These are phyloP conservation scores for Frankliniella intonsa DNA, from an alignment of 2,888 invertebrate species.

Conservation along the genomic window DNA sequence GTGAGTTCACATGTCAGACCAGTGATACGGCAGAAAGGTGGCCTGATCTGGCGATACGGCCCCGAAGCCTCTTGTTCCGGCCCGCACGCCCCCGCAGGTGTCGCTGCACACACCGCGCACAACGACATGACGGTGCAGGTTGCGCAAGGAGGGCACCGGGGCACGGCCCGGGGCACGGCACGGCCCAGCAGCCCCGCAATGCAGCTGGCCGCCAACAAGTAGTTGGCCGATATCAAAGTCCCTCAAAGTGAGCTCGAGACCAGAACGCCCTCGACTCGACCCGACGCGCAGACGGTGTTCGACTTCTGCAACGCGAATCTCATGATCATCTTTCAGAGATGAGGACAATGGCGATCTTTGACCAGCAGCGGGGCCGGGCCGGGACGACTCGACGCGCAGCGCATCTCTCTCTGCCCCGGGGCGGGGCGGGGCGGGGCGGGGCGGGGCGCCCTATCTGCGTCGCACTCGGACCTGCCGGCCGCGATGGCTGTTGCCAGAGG, in stretches of 20 bases:
- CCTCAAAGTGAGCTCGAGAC: neutral
- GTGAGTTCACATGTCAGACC: too few relatives aligned
- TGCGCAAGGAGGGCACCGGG: too few relatives aligned
- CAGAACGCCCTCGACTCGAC: neutral
- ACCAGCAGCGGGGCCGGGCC: neutral
- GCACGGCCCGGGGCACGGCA: too few relatives aligned
- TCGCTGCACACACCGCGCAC: too few relatives aligned
- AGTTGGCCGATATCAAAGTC: neutral
- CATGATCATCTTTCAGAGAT: conserved; percentile 8
- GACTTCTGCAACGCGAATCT: neutral
- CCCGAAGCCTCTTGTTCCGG: too few relatives aligned
- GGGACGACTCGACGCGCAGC: neutral
- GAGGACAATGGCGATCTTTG: conserved; percentile 15
- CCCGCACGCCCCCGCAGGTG: too few relatives aligned
- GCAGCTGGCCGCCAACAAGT: neutral
- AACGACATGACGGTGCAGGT: too few relatives aligned
- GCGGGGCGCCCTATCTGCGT: neutral
- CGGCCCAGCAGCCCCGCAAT: too few relatives aligned
- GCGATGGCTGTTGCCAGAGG: too few relatives aligned
- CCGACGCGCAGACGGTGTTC: neutral
- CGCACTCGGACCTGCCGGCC: neutral
- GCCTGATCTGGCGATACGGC: too few relatives aligned
- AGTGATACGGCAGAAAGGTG: too few relatives aligned
- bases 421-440: too few relatives aligned
- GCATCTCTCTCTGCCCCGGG: neutral